Evolutionary conservation across 2,888 invertebrate species (phyloP).

Genomic region (Philaethria dido): DNA sequence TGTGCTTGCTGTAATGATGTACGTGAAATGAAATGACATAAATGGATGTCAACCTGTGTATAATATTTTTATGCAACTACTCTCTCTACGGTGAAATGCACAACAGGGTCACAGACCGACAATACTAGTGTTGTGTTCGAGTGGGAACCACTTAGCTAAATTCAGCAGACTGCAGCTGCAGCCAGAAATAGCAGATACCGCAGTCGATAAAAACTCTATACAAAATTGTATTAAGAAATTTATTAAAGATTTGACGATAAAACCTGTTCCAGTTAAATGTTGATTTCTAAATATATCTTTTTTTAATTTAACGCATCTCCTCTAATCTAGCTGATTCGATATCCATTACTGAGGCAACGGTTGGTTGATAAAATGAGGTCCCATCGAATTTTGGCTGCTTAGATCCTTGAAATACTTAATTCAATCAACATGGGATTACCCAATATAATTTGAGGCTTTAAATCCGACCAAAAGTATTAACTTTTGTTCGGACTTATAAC

Average conservation of each 20-base stretch:
- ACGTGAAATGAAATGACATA: no score
- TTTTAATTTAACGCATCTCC: not conserved
- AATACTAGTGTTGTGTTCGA: slow-evolving; percentile 38
- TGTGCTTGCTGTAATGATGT: no score
- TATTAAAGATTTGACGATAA: not conserved
- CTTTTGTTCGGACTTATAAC: no score
- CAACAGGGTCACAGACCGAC: slow-evolving; percentile 41
- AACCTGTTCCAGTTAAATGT: not conserved
- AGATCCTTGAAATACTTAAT: not conserved
- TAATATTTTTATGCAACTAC: not conserved
- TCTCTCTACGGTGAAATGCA: slow-evolving; percentile 7
- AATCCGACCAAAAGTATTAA: no score
- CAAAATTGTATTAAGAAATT: slow-evolving; percentile 6
- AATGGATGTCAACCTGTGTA: no score
- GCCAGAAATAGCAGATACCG: slow-evolving; percentile 41
- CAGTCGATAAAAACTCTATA: slow-evolving; percentile 36
- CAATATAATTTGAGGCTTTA: no score
- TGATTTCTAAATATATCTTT: not conserved
- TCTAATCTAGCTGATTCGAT: not conserved
- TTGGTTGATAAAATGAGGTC: not conserved
- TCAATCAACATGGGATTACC: not conserved
- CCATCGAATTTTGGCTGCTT: not conserved
- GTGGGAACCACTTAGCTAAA: slow-evolving; percentile 43
- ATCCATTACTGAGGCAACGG: not conserved
- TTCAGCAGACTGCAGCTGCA: slow-evolving; percentile 41